Conservation (phyloP, 2,797 vertebrate genomes). For the Meda fulgida region DNA sequence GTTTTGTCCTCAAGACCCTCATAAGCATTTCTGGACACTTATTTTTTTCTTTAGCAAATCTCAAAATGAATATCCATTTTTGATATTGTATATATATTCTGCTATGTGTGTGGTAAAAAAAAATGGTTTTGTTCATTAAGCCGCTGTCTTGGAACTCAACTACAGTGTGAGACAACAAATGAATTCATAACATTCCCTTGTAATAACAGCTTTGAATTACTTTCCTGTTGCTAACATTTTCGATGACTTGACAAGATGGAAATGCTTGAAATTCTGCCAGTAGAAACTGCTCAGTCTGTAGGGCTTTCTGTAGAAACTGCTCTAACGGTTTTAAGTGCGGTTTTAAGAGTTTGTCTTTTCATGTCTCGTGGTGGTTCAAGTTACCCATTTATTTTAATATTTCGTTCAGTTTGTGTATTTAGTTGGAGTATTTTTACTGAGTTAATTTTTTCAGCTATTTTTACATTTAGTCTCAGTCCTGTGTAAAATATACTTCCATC, state of each 20-base stretch:
- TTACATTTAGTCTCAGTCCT: neutral
- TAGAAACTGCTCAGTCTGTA: conserved; percentile 7
- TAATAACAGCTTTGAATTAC: conserved; percentile 11
- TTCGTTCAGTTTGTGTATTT: neutral
- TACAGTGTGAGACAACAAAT: conserved; percentile 9
- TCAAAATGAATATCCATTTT: neutral
- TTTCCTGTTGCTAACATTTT: neutral
- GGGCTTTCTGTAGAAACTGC: conserved; percentile 1
- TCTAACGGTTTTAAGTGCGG: neutral
- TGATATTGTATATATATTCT: neutral
- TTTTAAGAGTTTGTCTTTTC: neutral
- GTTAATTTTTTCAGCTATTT: neutral
- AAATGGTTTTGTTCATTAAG: neutral
- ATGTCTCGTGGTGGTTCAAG: neutral
- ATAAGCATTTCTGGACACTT: neutral
- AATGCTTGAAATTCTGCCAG: conserved; percentile 23
- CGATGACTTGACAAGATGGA: conserved; percentile 7
- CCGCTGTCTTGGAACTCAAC: neutral
- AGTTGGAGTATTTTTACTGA: neutral
- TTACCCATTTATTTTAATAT: neutral
- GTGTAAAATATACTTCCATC: neutral
- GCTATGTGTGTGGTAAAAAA: neutral
- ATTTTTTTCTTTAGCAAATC: neutral
- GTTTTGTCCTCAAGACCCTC: too few species aligned
- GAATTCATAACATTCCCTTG: conserved; percentile 4